phyloP scores from a whole-genome alignment of 2,797 vertebrate species.

The Anableps anableps region DNA sequence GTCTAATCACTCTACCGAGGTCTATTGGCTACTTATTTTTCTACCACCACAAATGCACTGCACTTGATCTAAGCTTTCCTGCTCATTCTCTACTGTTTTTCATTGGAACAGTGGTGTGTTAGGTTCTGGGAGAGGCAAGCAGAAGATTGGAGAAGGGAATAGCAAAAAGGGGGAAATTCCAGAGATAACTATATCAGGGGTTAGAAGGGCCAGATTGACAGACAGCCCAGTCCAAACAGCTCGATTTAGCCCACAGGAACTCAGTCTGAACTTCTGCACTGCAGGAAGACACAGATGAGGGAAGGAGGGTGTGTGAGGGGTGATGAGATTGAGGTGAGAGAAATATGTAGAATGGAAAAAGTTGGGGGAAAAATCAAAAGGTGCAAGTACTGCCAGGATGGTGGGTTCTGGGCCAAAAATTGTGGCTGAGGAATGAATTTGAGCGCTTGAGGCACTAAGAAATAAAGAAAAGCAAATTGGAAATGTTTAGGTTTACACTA shows the following conservation, averaged over 20 bases:
- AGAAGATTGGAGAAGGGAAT: constrained; percentile 45
- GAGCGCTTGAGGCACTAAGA: background rate
- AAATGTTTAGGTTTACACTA: background rate
- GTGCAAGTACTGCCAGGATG: constrained; percentile 9
- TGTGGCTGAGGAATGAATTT: background rate
- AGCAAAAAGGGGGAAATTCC: constrained; percentile 73
- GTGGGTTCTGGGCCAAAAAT: background rate
- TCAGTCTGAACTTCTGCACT: constrained; percentile 50
- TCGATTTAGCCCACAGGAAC: constrained; percentile 60
- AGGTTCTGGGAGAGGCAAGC: constrained; percentile 28
- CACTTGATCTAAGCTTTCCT: constrained; percentile 16
- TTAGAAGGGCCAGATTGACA: constrained; percentile 63
- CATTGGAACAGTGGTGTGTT: constrained; percentile 39
- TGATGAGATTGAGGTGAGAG: constrained; percentile 19
- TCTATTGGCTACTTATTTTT: constrained; percentile 26
- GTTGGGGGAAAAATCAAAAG: constrained; percentile 4
- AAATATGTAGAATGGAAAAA: background rate
- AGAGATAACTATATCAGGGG: constrained; percentile 69
- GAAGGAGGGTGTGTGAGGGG: constrained; percentile 8
- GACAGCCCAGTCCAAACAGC: constrained; percentile 60
- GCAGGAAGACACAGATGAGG: constrained; percentile 42
- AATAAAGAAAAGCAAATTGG: background rate
- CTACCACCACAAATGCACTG: constrained; percentile 21
- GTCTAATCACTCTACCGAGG: constrained; percentile 9
- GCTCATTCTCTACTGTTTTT: constrained; percentile 32